These are phyloP conservation scores for Aphis gossypii DNA, from an alignment of 1,140 invertebrate genomes.

Conservation along the genomic window DNA sequence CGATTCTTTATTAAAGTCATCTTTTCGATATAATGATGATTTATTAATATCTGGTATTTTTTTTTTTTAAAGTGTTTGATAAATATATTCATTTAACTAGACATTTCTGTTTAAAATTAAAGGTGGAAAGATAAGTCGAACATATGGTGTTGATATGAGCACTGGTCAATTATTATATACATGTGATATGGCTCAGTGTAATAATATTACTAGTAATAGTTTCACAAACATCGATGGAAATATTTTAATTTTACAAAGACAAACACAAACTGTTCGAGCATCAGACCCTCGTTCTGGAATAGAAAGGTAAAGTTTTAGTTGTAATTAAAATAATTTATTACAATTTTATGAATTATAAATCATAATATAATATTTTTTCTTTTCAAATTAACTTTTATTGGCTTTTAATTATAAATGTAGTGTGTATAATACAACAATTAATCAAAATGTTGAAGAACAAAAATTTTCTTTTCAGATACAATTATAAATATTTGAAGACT, in stretches of 20 bases:
- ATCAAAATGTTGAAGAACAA: neutral
- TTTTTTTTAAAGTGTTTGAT: neutral
- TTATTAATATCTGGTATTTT: constrained; percentile 81
- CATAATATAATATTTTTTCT: neutral
- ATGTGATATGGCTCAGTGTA: constrained; percentile 78
- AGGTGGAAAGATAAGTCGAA: constrained; percentile 69
- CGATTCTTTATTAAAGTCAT: constrained; percentile 83
- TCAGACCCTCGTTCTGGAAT: constrained; percentile 81
- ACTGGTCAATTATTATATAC: constrained; percentile 81
- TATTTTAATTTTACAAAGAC: constrained; percentile 73
- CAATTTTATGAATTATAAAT: neutral
- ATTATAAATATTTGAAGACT: neutral
- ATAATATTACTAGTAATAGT: constrained; percentile 67
- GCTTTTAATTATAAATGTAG: neutral
- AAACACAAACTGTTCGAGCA: constrained; percentile 85
- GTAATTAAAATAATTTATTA: neutral
- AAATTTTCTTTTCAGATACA: neutral
- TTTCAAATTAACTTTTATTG: neutral
- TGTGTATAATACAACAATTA: neutral
- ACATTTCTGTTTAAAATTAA: constrained; percentile 56
- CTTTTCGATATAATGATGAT: constrained; percentile 85
- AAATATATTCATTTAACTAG: neutral
- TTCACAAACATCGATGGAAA: constrained; percentile 72
- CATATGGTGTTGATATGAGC: constrained; percentile 74
- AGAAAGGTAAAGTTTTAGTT: constrained; percentile 73